A percentile compares a stretch with the other conserved stretches of the same genome.
Evolutionary conservation across 2,888 invertebrate genomes (phyloP).

Genomic region (Philhelius pedissequus): DNA sequence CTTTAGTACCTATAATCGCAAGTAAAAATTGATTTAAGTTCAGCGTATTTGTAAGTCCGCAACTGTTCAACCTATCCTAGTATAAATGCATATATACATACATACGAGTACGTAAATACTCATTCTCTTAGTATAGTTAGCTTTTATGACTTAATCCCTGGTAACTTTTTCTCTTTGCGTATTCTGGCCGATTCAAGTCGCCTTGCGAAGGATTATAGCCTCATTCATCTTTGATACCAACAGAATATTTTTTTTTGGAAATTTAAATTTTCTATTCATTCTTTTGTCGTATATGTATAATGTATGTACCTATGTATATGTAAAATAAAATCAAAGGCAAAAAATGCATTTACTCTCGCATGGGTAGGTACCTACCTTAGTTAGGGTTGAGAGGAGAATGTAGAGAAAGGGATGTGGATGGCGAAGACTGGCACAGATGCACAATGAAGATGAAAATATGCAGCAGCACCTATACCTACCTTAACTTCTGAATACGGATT

Average conservation of each 20-base stretch:
- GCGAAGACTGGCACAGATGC: background rate
- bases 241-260: background rate
- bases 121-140: background rate
- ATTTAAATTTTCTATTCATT: slow-evolving; percentile 21
- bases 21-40: background rate
- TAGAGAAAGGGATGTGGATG: background rate
- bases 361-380: background rate
- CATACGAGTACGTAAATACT: too few species aligned
- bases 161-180: background rate
- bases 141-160: slow-evolving; percentile 10
- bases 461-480: background rate
- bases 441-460: slow-evolving; percentile 32
- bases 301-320: too few species aligned
- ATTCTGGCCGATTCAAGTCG: background rate
- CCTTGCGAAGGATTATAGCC: background rate
- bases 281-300: slow-evolving; percentile 4
- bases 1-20: too few species aligned
- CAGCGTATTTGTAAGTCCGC: background rate
- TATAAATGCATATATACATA: background rate
- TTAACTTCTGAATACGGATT: slow-evolving; percentile 31
- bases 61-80: background rate
- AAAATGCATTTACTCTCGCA: background rate
- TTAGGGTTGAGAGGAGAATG: background rate
- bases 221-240: slow-evolving; percentile 11
- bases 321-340: slow-evolving; percentile 1